A percentile compares a stretch with the other conserved stretches of the same genome.
phyloP scores from a whole-genome alignment of 2,797 vertebrate species.

The Spea hammondii region DNA sequence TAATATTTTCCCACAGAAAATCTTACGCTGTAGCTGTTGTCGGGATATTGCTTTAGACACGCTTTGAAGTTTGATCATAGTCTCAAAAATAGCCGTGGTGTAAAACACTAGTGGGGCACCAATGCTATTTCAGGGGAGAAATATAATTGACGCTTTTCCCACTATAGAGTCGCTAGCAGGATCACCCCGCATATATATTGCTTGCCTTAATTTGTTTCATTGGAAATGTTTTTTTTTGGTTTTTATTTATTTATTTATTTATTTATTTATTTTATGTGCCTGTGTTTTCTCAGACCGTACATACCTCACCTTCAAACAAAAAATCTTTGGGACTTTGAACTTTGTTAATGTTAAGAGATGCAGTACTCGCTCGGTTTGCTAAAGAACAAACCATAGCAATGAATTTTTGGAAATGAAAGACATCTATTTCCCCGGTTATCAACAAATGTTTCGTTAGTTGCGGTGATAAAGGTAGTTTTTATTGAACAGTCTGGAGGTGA shows the following conservation, averaged over 20 bases:
- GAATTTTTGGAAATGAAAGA: too few species aligned
- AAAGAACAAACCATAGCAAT: too few species aligned
- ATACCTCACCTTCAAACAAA: background rate
- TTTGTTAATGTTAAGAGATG: too few species aligned
- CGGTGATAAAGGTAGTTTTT: too few species aligned
- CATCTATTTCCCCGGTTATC: too few species aligned
- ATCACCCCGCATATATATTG: background rate
- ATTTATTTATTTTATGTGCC: background rate
- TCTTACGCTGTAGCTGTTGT: constrained; percentile 17
- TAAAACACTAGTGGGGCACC: constrained; percentile 16
- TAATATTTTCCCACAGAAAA: constrained; percentile 42
- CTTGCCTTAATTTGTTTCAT: background rate
- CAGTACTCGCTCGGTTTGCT: too few species aligned
- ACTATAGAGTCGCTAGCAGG: background rate
- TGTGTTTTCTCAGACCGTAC: background rate
- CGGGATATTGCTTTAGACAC: constrained; percentile 26
- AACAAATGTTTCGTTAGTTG: too few species aligned
- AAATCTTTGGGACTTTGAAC: too few species aligned
- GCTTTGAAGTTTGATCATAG: constrained; percentile 30
- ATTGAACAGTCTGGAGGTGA: too few species aligned
- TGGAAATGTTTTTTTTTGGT: background rate
- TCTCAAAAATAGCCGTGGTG: constrained; percentile 42
- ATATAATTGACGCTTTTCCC: background rate
- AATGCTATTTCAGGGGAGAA: constrained; percentile 24
- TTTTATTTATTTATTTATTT: background rate